phyloP scores from a whole-genome alignment of 1,140 invertebrate species.

The Teleogryllus occipitalis region DNA sequence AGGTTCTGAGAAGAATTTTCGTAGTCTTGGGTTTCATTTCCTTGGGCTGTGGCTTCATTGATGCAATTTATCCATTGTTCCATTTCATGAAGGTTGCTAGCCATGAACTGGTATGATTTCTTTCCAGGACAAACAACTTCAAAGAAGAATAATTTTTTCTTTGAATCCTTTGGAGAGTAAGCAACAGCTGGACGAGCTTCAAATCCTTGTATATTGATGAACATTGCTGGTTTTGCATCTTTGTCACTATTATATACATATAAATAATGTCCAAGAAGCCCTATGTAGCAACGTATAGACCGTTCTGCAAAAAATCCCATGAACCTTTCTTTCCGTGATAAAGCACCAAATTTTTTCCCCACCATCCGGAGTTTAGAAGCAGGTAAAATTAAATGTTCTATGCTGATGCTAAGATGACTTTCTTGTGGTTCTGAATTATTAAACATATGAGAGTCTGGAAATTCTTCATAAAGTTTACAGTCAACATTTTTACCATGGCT shows the following conservation, averaged over 20 bases:
- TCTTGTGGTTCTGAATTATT: not conserved
- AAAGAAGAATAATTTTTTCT: slow-evolving; percentile 13
- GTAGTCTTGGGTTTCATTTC: not conserved
- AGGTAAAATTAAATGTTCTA: not conserved
- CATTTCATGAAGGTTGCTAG: not conserved
- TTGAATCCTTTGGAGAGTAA: slow-evolving; percentile 8
- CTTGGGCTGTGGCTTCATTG: not conserved
- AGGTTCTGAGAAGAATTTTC: not conserved
- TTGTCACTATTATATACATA: slow-evolving; percentile 13
- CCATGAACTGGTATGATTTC: slow-evolving; percentile 8
- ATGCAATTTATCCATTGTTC: not conserved
- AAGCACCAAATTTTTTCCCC: slow-evolving; percentile 13
- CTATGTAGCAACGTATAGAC: slow-evolving; percentile 8
- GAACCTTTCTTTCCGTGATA: slow-evolving; percentile 14
- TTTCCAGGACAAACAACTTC: slow-evolving; percentile 21
- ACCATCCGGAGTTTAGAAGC: not conserved
- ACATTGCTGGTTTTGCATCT: slow-evolving; percentile 13
- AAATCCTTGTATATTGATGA: slow-evolving; percentile 11
- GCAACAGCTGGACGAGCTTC: slow-evolving; percentile 4
- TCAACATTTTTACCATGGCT: not conserved
- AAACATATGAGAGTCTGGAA: not conserved
- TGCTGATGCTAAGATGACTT: not conserved
- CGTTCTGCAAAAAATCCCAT: slow-evolving; percentile 13
- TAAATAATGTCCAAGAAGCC: slow-evolving; percentile 9
- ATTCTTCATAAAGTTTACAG: not conserved